Conservation (phyloP, 2,113 vertebrate genomes). For the Trochalopteron elliotii region DNA sequence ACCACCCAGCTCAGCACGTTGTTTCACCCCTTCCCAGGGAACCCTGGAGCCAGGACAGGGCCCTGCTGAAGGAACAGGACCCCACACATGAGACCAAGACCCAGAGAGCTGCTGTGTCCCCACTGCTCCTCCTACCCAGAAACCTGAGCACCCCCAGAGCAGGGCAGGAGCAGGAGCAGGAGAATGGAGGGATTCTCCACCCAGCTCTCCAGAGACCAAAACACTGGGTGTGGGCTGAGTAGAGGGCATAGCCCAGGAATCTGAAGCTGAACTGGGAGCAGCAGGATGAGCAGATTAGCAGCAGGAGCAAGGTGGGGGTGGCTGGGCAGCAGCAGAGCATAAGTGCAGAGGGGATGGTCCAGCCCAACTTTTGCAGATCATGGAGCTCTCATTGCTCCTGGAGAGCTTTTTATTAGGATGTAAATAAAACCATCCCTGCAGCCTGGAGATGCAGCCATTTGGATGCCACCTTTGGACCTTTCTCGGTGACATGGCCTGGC, state of each 20-base stretch:
- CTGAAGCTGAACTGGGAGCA: neutral
- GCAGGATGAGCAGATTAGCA: neutral
- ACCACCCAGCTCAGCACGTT: neutral
- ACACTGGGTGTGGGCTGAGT: neutral
- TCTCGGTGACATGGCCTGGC: neutral
- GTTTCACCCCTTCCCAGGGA: neutral
- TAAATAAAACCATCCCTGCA: neutral
- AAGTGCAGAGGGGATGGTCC: neutral
- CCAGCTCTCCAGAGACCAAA: neutral
- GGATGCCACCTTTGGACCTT: neutral
- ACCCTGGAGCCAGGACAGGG: neutral
- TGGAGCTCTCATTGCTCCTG: neutral
- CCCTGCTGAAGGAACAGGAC: neutral
- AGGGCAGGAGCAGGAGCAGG: neutral
- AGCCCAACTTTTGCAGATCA: rapidly evolving
- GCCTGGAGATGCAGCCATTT: rapidly evolving
- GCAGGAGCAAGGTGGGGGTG: neutral
- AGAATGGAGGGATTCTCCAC: neutral
- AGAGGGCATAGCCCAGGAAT: neutral
- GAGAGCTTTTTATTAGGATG: neutral
- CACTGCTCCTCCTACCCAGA: neutral
- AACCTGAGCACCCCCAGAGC: neutral
- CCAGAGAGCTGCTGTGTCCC: neutral
- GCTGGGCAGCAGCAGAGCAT: rapidly evolving
- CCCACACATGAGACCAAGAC: neutral